A percentile compares a stretch with the other conserved stretches of the same genome.
Evolutionary conservation across 2,888 invertebrate genomes (phyloP).

Genomic region (Acrocera orbiculus): DNA sequence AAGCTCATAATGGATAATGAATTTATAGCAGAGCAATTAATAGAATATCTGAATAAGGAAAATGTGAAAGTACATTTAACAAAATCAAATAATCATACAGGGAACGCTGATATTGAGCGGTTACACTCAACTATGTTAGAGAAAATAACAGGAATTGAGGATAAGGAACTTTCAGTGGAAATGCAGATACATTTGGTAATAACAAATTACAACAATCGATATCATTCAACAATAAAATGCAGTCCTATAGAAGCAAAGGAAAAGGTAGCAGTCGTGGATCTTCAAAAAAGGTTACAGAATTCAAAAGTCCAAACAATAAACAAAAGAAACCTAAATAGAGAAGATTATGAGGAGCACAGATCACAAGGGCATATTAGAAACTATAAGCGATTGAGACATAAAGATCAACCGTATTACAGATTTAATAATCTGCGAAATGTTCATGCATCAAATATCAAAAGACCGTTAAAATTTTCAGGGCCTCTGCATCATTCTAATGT

Average conservation of each 20-base stretch:
- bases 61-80: conserved; percentile 5
- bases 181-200: too few species aligned
- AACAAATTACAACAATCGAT: conserved; percentile 12
- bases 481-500: neutral
- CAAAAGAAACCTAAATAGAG: conserved; percentile 2
- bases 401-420: conserved; percentile 7
- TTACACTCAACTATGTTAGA: conserved; percentile 11
- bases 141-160: conserved; percentile 6
- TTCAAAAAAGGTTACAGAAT: conserved; percentile 4
- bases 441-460: conserved; percentile 10
- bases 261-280: conserved; percentile 5
- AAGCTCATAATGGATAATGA: conserved; percentile 7
- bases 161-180: conserved; percentile 2
- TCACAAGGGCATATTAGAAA: conserved; percentile 5
- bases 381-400: conserved; percentile 7
- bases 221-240: conserved; percentile 12
- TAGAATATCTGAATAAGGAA: conserved; percentile 2
- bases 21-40: conserved; percentile 5
- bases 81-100: conserved; percentile 9
- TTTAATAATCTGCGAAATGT: conserved; percentile 6
- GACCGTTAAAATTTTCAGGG: conserved; percentile 10
- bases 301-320: conserved; percentile 6
- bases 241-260: conserved; percentile 9
- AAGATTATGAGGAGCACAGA: conserved; percentile 4
- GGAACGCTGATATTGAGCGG: too few species aligned